These are phyloP conservation scores for Limnothrissa miodon DNA, from an alignment of 2,113 vertebrate genomes.

Conservation along the genomic window DNA sequence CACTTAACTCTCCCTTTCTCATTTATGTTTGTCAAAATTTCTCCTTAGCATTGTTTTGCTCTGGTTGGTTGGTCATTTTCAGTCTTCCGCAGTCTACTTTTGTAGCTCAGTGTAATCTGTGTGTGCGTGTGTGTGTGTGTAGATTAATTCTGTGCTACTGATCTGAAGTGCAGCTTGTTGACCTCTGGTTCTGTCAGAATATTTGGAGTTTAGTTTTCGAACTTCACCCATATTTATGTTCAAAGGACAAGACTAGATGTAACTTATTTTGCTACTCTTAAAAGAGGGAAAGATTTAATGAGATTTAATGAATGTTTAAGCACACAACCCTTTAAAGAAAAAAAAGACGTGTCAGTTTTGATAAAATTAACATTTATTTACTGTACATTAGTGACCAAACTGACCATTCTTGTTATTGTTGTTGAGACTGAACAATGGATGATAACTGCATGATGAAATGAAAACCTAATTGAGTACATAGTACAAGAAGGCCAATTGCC, in stretches of 20 bases:
- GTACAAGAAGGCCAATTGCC: not conserved
- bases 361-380: constrained; percentile 11
- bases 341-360: not conserved
- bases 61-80: not conserved
- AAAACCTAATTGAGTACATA: not conserved
- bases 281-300: not conserved
- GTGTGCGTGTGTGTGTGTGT: not conserved
- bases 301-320: not conserved
- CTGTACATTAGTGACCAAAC: not conserved
- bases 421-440: not conserved
- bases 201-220: not conserved
- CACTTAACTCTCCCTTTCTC: not conserved
- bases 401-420: not conserved
- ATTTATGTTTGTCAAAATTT: not conserved
- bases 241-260: not conserved
- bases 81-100: not conserved
- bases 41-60: not conserved
- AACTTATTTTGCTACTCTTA: not conserved
- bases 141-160: too few species aligned
- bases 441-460: not conserved
- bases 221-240: not conserved
- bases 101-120: not conserved
- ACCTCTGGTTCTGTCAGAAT: not conserved
- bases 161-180: not conserved
- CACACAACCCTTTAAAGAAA: not conserved